Evolutionary conservation across 2,113 vertebrate genomes (phyloP).

Genomic region (Corynorhinus townsendii): DNA sequence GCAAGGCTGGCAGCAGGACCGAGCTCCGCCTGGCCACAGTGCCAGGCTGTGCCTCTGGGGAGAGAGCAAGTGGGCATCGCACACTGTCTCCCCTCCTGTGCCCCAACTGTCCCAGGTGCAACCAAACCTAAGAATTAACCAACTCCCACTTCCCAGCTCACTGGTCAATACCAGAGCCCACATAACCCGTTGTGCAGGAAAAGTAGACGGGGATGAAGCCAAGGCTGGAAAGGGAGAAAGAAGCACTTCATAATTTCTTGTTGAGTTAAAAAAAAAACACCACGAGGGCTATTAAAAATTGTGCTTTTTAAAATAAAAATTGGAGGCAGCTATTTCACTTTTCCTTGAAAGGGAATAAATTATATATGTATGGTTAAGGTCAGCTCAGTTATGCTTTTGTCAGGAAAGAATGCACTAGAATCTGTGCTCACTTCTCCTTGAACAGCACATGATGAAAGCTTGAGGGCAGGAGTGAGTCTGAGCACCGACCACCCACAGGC

Average conservation of each 20-base stretch:
- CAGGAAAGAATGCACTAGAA: background rate
- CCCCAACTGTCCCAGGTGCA: background rate
- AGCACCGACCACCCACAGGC: rapidly evolving
- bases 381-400: background rate
- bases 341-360: background rate
- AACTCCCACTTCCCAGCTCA: background rate
- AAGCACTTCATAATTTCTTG: background rate
- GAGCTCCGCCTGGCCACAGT: background rate
- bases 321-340: conserved; percentile 14
- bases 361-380: background rate
- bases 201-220: background rate
- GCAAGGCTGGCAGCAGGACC: background rate
- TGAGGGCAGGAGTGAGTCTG: background rate
- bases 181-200: background rate
- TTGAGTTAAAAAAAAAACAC: background rate
- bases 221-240: background rate
- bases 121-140: background rate
- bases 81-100: background rate
- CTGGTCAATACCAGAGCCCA: background rate
- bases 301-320: background rate
- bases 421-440: background rate
- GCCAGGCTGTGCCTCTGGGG: background rate
- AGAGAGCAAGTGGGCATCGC: background rate
- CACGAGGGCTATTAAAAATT: background rate
- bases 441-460: background rate